A percentile compares a stretch with the other conserved stretches of the same genome.
Conservation (phyloP, 2,888 invertebrate species). For the Melieria picta region DNA sequence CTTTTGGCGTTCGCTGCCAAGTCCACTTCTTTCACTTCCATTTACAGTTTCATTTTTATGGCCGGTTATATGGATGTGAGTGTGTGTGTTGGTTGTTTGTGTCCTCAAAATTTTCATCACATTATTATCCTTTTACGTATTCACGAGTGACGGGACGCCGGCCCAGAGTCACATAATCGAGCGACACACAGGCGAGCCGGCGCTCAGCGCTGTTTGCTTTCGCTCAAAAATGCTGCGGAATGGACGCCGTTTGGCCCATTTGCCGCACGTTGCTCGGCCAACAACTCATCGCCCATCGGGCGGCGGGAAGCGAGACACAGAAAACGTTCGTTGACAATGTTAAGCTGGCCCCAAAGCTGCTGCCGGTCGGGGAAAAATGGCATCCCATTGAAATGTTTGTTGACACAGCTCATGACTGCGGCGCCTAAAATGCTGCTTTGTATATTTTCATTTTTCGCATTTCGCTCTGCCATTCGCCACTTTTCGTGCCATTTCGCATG, state of each 20-base stretch:
- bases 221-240: not conserved
- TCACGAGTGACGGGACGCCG: constrained; percentile 6
- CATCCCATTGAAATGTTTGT: constrained; percentile 26
- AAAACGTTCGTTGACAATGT: not conserved
- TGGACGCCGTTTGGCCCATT: not conserved
- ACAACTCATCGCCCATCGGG: too few relatives aligned
- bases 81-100: too few relatives aligned
- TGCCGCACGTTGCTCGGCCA: too few relatives aligned
- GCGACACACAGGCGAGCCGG: not conserved
- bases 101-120: constrained; percentile 15
- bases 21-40: too few relatives aligned
- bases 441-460: constrained; percentile 12
- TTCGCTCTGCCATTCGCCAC: not conserved
- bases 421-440: constrained; percentile 33
- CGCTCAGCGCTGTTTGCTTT: not conserved
- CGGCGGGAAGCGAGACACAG: too few relatives aligned
- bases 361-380: not conserved
- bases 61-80: too few relatives aligned
- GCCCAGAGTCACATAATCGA: not conserved
- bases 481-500: not conserved
- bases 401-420: constrained; percentile 30
- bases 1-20: too few relatives aligned
- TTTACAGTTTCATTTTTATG: too few relatives aligned
- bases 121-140: constrained; percentile 17
- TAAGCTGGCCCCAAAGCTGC: not conserved